These are phyloP conservation scores for Heterodera filipjevi DNA, from an alignment of 2,888 invertebrate species.

Conservation along the genomic window DNA sequence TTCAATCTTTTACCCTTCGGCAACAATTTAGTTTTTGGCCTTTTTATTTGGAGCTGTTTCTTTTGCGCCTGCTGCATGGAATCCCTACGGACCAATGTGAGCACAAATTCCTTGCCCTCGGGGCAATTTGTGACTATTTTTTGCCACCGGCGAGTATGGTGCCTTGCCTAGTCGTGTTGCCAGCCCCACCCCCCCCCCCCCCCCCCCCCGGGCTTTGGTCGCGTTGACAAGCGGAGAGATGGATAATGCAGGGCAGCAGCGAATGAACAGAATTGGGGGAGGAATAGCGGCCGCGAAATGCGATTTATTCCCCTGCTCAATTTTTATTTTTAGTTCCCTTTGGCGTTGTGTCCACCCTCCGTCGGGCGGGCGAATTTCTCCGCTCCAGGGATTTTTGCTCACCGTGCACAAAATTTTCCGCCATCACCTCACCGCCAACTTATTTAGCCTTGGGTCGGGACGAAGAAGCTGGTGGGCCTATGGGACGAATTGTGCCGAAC, in stretches of 20 bases:
- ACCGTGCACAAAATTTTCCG: conserved; percentile 5
- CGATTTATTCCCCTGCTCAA: not conserved
- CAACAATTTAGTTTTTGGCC: conserved; percentile 7
- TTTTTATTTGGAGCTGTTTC: not conserved
- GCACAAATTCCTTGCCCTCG: conserved; percentile 9
- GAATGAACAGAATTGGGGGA: not conserved
- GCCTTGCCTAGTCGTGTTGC: not conserved
- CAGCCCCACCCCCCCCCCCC: not conserved
- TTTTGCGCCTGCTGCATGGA: not conserved
- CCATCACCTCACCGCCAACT: not conserved
- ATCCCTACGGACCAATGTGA: not conserved
- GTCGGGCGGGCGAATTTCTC: not conserved
- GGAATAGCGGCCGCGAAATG: conserved; percentile 11
- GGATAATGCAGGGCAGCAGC: conserved; percentile 1
- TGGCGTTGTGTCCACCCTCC: not conserved
- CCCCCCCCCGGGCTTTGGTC: not conserved
- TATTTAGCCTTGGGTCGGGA: not conserved
- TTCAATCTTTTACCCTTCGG: not conserved
- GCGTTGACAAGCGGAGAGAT: conserved; percentile 5
- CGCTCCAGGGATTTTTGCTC: conserved; percentile 19
- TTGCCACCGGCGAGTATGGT: not conserved
- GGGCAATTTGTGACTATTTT: conserved; percentile 9
- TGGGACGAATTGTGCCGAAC: not conserved
- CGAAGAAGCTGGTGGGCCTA: not conserved
- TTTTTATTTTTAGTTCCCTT: not conserved